Base-by-base conservation (phyloP, 2,797 vertebrate species). In the Staurois parvus region DNA sequence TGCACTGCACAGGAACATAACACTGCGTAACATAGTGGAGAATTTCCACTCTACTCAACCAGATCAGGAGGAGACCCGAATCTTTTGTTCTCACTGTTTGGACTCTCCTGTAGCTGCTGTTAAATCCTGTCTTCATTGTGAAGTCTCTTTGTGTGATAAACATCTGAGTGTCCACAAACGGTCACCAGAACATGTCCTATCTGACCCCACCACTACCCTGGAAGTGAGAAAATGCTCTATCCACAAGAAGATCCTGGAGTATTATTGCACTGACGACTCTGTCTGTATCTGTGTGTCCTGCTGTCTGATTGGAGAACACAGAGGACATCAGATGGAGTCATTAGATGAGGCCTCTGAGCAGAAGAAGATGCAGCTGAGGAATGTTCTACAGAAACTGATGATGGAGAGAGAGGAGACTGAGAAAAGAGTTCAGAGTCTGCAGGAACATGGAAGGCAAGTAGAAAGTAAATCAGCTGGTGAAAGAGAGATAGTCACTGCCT, bases 191-290 rank as follows among this genome's bases (percentile, higher is more conserved):
- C 77, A 79, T 2, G 42, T 79, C 28, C 0, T 79, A n/a, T 48
- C 28, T 5, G 42, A 30, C 2, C 66, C 77, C 40, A 69, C 66
- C 2, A 12, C 66, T 4, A 1, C 48, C 66, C 26, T 24, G 10
- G 40, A 48, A 11, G 12, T 45, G 0, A 17, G 21, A 1, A 79
- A 68, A 42, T 79, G 64, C 19, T 13, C 37, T 1, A 13, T 68
- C 3, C 77, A 79, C 28, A 68, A 52, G 37, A 79, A 79, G 62
- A 29, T 52, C 77, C 26, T 69, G 64, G 64, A 79, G 11, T 79
- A 79, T n/a, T 79, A 79, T 42, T 79, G 77, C 77, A 24, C 24
- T 7, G 4, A 79, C 26, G 76, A 79, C 2, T 26, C 64, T 11
- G 24, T 12, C 4, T 68, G 76, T 48, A 79, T 79, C 21, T 56